A percentile compares a stretch with the other conserved stretches of the same genome.
These are phyloP conservation scores for Yponomeuta evonymella DNA, from an alignment of 2,888 invertebrate species.

Conservation along the genomic window DNA sequence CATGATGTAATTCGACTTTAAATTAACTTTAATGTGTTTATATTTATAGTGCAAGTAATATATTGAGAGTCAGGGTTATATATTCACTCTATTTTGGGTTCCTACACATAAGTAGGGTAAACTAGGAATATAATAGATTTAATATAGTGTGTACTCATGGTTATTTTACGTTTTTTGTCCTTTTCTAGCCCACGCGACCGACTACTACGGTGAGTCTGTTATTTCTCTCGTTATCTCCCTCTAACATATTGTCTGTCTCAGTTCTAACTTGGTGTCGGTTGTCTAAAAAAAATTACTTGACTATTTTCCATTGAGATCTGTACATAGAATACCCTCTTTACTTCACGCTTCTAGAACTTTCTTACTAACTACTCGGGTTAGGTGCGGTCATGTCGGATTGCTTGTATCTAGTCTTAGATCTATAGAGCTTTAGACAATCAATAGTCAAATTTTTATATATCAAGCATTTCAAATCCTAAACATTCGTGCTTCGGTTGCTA, in stretches of 20 bases:
- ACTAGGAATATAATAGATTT: conserved; percentile 8
- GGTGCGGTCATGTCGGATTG: conserved; percentile 31
- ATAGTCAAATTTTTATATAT: too few relatives aligned
- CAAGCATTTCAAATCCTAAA: too few relatives aligned
- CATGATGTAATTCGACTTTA: neutral
- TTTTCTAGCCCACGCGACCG: conserved; percentile 93
- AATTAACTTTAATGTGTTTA: neutral
- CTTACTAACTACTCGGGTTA: conserved; percentile 58
- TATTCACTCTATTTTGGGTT: neutral
- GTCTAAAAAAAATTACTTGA: conserved; percentile 36
- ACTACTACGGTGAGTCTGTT: conserved; percentile 98
- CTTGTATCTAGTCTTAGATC: conserved; percentile 2
- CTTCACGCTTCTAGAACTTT: conserved; percentile 70
- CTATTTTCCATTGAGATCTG: conserved; percentile 48
- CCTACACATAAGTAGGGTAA: neutral
- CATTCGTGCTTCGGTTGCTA: too few relatives aligned
- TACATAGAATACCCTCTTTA: conserved; percentile 57
- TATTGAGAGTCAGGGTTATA: neutral
- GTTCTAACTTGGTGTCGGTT: conserved; percentile 61
- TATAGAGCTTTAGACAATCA: neutral
- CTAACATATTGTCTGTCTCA: conserved; percentile 33
- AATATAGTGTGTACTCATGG: conserved; percentile 42
- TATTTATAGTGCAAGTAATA: conserved; percentile 2
- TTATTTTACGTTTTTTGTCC: conserved; percentile 66
- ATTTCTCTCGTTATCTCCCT: conserved; percentile 77